A percentile compares a stretch with the other conserved stretches of the same genome.
Conservation (phyloP, 2,797 vertebrate species). For the Phalloptychus januarius region DNA sequence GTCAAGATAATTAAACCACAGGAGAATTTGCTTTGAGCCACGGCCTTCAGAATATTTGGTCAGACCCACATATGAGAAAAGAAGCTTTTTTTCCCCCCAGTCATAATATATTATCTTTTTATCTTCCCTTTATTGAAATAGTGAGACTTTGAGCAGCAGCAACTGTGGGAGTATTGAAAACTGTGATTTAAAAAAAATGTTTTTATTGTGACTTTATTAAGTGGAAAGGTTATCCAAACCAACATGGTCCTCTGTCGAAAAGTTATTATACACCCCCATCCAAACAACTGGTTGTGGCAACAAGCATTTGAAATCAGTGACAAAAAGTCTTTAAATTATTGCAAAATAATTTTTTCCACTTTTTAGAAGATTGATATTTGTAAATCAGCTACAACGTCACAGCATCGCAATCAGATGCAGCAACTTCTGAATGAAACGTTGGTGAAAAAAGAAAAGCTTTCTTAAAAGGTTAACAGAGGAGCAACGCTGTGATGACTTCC, state of each 20-base stretch:
- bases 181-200: constrained; percentile 1
- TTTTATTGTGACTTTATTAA: neutral
- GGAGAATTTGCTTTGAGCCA: constrained; percentile 33
- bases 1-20: constrained; percentile 56
- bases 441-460: too few relatives aligned
- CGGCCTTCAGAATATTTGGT: constrained; percentile 1
- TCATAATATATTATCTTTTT: constrained; percentile 14
- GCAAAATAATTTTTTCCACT: neutral
- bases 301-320: neutral
- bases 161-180: neutral
- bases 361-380: neutral
- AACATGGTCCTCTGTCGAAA: neutral
- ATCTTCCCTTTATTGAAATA: constrained; percentile 8
- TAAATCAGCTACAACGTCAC: neutral
- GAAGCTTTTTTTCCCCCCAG: neutral
- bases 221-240: neutral
- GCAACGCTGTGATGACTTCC: too few relatives aligned
- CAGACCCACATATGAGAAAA: neutral
- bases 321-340: neutral
- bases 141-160: constrained; percentile 1
- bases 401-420: neutral
- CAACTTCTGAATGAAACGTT: too few relatives aligned
- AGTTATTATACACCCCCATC: neutral
- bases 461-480: too few relatives aligned
- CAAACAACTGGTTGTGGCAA: neutral